These are phyloP conservation scores for Drosophila parvula DNA, from an alignment of 1,140 invertebrate genomes.

Conservation along the genomic window DNA sequence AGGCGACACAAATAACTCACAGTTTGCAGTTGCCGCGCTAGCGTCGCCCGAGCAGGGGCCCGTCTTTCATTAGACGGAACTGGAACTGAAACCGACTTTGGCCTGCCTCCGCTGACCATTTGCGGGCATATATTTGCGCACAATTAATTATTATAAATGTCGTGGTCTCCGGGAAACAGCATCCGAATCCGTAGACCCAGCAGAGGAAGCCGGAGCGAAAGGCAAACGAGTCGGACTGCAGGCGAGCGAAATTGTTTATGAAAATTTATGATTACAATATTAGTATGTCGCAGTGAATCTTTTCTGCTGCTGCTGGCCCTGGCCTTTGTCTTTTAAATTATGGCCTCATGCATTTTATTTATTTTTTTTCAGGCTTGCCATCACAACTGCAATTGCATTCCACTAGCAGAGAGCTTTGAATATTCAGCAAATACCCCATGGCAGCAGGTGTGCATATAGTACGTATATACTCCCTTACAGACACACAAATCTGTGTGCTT, in stretches of 20 bases:
- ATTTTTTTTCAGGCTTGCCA: slow-evolving; percentile 38
- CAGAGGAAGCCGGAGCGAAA: slow-evolving; percentile 29
- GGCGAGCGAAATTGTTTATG: slow-evolving; percentile 78
- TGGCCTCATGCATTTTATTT: slow-evolving; percentile 69
- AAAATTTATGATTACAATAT: slow-evolving; percentile 83
- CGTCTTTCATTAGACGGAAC: slow-evolving; percentile 65
- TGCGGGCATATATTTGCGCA: slow-evolving; percentile 80
- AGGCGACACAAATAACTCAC: slow-evolving; percentile 77
- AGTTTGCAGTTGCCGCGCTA: slow-evolving; percentile 47
- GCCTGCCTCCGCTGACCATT: slow-evolving; percentile 67
- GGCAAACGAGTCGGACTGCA: slow-evolving; percentile 49
- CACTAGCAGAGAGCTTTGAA: background rate
- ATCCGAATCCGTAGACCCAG: slow-evolving; percentile 28
- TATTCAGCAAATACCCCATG: slow-evolving; percentile 21
- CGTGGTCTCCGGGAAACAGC: slow-evolving; percentile 55
- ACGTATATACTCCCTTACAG: too few relatives aligned
- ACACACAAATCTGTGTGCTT: slow-evolving; percentile 8
- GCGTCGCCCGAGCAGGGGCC: slow-evolving; percentile 32
- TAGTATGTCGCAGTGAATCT: slow-evolving; percentile 77
- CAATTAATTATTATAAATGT: slow-evolving; percentile 83
- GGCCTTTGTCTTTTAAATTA: slow-evolving; percentile 71
- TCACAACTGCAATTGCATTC: slow-evolving; percentile 45
- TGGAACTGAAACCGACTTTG: slow-evolving; percentile 39
- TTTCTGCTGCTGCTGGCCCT: slow-evolving; percentile 38
- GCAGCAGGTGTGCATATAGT: slow-evolving; percentile 51